Base-by-base conservation (phyloP, 2,888 invertebrate species). In the Dasypogon diadema region DNA sequence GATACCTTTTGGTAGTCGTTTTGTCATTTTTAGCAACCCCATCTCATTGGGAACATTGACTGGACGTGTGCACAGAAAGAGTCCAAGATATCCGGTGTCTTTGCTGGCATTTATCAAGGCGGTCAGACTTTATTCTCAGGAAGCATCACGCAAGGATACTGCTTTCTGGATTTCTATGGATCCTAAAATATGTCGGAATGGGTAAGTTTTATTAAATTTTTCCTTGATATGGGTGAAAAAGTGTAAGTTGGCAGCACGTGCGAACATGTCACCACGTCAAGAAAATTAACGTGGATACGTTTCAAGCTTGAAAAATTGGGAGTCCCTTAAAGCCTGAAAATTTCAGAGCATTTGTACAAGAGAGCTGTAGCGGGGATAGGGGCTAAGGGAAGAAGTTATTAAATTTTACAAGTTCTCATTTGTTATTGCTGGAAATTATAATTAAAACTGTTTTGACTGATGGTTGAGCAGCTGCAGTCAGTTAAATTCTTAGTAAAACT, bases 11-110 rank as follows among this genome's bases (percentile, higher is more conserved):
- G 54, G 65, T 30, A 18, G 51, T 30, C 70, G 70, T 63, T 63
- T 74, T 74, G 58, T 74, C 74, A 74, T 74, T 74, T 68, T 63
- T 60, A 51, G 51, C 60, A 70, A 70, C 70, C 70, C 54, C 70
- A 70, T 70, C 51, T 30, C 70, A 70, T 54, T 12, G 65, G 46
- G 48, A 65, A 48, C 24, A 2, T 2, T 18, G 18, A 46, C 58
- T 26, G 51, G 18, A 55, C 51, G 46, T 60, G 74, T 74, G 58
- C 34, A 26, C 48, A 16, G 30, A 46, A 21, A n/a, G 24, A 60
- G 21, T 51, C 37, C 26, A 22, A 30, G 74, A 63, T 63, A 74
- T 58, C 60, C 58, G 60, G 26, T 74, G 34, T 74, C 74, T 46
- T n/a, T 63, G 4, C 34, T 8, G n/a, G 74, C 74, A 63, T 74